Conservation (phyloP, 2,797 vertebrate genomes). For the Petrocephalus schoutedeni region DNA sequence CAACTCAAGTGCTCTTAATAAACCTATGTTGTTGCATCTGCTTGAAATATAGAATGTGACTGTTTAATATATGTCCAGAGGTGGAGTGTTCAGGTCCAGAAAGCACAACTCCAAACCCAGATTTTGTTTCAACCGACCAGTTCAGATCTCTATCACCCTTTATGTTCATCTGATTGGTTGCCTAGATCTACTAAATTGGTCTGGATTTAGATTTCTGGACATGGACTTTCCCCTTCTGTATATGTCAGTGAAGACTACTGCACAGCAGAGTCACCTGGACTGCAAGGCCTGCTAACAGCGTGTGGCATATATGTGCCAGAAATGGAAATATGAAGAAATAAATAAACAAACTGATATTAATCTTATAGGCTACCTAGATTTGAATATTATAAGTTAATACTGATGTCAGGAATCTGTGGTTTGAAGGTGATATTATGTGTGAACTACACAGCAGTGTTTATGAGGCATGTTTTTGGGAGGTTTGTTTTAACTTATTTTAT, state of each 20-base stretch:
- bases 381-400: not conserved
- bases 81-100: not conserved
- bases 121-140: not conserved
- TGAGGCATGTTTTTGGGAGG: not conserved
- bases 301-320: not conserved
- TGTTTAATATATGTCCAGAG: not conserved
- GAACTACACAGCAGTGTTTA: not conserved
- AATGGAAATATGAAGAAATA: not conserved
- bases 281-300: not conserved
- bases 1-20: not conserved
- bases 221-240: not conserved
- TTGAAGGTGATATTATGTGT: not conserved
- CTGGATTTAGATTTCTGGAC: not conserved
- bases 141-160: not conserved
- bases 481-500: constrained; percentile 19
- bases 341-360: not conserved
- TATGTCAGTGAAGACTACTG: not conserved
- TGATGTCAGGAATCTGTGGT: not conserved
- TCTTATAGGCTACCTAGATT: not conserved
- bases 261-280: not conserved
- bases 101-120: not conserved
- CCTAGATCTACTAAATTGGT: not conserved
- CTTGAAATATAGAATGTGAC: not conserved
- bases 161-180: not conserved
- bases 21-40: not conserved